Base-by-base conservation (phyloP, 92 coral and sea anemone genomes). In the Nematostella vectensis region DNA sequence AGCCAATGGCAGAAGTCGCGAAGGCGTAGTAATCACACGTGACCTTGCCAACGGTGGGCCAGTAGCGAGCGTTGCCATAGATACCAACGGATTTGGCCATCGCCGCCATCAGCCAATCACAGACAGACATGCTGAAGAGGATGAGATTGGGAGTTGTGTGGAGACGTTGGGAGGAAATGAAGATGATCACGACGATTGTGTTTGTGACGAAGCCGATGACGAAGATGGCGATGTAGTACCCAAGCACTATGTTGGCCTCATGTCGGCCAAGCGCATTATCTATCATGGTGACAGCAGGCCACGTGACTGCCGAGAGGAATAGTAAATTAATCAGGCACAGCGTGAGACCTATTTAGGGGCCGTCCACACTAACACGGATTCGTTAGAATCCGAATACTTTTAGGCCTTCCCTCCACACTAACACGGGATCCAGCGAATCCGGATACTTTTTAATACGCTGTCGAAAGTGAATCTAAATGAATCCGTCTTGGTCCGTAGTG, bases 61-160 rank as follows among this genome's bases (percentile, higher is more conserved):
- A 31, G 4, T 27, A 11, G 0, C 42, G 17, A 12, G 42, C 45
- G 30, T 57, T 74, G 44, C 58, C 56, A 29, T 40, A 22, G 33
- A 67, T 20, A 1, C 68, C 76, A 6, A 74, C 50, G 11, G 75
- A 60, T 22, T 23, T 57, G 2, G 74, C 80, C n/a, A 74, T 8
- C 1, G 51, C 68, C 2, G 75, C 65, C 18, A 57, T 70, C 3
- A 74, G 27, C 80, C 75, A 74, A 29, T 66, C 76, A 25, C 52
- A 61, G 47, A 66, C 27, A n/a, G 62, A 29, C 9, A 67, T 67
- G 48, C 80, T 74, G 0, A 74, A 15, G 8, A 74, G 25, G 13
- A 74, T 38, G 20, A 15, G 33, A 59, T 67, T 68, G 2, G 80
- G 50, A 6, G 29, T 29, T 21, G 60, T 48, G 15, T 36, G 56